Conservation (phyloP, 37 sponge, comb jelly and placozoan genomes). For the Haliclona indistincta region DNA sequence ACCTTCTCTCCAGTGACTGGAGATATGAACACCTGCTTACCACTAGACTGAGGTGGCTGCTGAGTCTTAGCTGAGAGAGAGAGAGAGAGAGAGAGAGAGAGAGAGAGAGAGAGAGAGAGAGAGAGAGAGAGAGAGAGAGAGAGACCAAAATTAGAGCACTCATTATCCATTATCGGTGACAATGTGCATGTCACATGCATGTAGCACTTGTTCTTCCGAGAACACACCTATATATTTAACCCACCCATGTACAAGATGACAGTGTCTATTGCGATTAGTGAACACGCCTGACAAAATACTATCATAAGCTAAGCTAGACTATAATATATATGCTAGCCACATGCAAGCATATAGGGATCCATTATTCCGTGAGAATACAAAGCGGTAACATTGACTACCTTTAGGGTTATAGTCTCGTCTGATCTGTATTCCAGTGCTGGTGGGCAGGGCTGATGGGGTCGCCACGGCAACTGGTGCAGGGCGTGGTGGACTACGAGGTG, state of each 20-base stretch:
- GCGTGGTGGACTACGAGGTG: neutral
- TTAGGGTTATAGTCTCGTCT: constrained; percentile 93
- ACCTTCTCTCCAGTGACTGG: constrained; percentile 96
- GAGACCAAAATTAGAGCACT: neutral
- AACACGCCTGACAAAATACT: neutral
- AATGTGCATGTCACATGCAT: no score
- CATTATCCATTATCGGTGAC: neutral
- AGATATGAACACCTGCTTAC: constrained; percentile 79
- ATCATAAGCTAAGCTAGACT: neutral
- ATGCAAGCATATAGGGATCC: no score
- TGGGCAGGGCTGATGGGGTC: no score
- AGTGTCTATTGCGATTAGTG: neutral
- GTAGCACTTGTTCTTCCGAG: no score
- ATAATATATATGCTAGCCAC: neutral
- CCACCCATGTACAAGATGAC: no score
- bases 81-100: neutral
- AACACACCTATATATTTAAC: no score
- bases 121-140: neutral
- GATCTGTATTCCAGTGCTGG: constrained; percentile 45
- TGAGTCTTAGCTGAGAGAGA: neutral
- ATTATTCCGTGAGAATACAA: neutral
- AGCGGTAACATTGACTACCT: neutral
- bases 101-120: constrained; percentile 5
- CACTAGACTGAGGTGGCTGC: neutral
- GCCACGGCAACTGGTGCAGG: constrained; percentile 1